Percentiles rank a stretch among this genome's conserved stretches.
Evolutionary conservation across 2,113 vertebrate species (phyloP).

Genomic region (Cyanoderma ruficeps): DNA sequence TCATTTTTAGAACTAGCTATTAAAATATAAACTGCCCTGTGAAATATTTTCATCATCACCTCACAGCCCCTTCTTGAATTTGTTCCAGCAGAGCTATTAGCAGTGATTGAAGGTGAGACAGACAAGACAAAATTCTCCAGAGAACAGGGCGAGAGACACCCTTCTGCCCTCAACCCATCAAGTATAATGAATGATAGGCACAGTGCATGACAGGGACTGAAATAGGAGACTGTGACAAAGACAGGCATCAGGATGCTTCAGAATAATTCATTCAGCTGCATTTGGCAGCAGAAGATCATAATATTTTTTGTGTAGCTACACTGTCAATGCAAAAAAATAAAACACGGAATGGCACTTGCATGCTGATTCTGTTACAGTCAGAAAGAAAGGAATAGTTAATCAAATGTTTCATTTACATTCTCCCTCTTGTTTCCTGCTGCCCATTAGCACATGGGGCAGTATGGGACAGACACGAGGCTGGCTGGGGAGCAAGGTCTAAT

Average conservation of each 20-base stretch:
- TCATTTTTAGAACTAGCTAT: conserved; percentile 33
- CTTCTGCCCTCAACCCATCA: conserved; percentile 72
- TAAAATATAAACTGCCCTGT: conserved; percentile 59
- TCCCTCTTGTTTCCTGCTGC: background rate
- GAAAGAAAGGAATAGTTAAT: conserved; percentile 5
- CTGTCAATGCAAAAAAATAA: conserved; percentile 35
- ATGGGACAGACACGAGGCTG: background rate
- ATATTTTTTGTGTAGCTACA: conserved; percentile 41
- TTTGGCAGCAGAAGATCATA: conserved; percentile 46
- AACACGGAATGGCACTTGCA: background rate
- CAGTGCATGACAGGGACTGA: conserved; percentile 38
- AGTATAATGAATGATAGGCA: conserved; percentile 67
- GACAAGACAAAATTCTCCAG: conserved; percentile 74
- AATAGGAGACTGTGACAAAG: conserved; percentile 62
- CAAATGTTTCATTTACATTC: background rate
- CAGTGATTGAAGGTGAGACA: conserved; percentile 81
- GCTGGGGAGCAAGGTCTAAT: background rate
- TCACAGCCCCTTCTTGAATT: conserved; percentile 65
- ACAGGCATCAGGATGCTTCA: conserved; percentile 45
- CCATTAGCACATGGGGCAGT: background rate
- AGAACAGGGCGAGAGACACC: conserved; percentile 70
- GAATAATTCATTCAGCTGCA: conserved; percentile 64
- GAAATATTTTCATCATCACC: conserved; percentile 66
- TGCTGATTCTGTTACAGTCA: background rate
- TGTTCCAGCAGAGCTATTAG: conserved; percentile 87